A percentile compares a stretch with the other conserved stretches of the same genome.
These are phyloP conservation scores for Arizona elegans DNA, from an alignment of 2,113 vertebrate species.

Conservation along the genomic window DNA sequence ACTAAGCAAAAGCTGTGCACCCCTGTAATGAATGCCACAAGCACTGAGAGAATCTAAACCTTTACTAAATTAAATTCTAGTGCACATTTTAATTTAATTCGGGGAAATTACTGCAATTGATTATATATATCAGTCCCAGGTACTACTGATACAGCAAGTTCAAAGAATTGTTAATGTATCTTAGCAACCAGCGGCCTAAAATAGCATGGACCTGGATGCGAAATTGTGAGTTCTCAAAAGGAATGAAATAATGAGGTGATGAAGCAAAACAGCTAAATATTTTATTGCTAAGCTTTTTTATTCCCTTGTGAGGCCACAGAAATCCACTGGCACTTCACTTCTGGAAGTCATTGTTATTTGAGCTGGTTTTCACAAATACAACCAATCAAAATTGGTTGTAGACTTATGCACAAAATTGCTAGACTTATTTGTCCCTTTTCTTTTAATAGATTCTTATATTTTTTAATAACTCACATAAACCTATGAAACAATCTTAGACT, in stretches of 20 bases:
- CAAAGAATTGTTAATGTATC: slow-evolving; percentile 40
- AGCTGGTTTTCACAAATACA: neutral
- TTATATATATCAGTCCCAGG: neutral
- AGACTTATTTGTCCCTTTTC: neutral
- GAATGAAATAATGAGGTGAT: slow-evolving; percentile 16
- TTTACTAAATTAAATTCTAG: neutral
- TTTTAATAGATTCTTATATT: neutral
- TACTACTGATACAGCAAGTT: neutral
- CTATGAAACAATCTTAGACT: neutral
- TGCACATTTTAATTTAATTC: neutral
- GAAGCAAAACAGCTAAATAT: slow-evolving; percentile 54
- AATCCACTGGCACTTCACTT: neutral
- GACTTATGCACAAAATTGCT: neutral
- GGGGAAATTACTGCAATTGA: slow-evolving; percentile 32
- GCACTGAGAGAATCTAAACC: neutral
- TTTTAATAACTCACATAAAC: neutral
- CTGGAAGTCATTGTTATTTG: neutral
- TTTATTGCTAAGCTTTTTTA: slow-evolving; percentile 20
- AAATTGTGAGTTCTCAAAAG: slow-evolving; percentile 52
- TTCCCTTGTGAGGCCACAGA: neutral
- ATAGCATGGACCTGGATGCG: slow-evolving; percentile 37
- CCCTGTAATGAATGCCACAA: slow-evolving; percentile 3
- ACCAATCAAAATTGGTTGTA: neutral
- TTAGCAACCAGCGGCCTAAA: slow-evolving; percentile 64
- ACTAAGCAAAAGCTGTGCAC: neutral